These are phyloP conservation scores for Nasonia vitripennis DNA, from an alignment of 1,140 invertebrate genomes.

Conservation along the genomic window DNA sequence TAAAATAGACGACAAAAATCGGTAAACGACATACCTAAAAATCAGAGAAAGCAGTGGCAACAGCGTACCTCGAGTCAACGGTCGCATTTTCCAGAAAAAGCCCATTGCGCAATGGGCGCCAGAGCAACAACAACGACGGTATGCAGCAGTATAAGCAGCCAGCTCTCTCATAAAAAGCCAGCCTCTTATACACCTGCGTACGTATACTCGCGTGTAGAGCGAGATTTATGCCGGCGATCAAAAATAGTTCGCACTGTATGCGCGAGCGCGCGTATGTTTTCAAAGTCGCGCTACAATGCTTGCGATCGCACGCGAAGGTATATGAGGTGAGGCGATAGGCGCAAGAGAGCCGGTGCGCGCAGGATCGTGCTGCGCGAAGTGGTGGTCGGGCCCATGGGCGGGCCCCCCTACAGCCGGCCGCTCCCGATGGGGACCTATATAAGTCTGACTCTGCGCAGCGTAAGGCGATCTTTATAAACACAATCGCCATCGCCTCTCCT, in stretches of 20 bases:
- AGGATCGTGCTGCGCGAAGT: conserved; percentile 56
- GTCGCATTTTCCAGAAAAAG: too few species aligned
- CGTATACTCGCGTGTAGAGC: background rate
- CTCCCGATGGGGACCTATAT: conserved; percentile 73
- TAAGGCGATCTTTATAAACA: conserved; percentile 69
- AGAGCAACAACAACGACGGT: too few species aligned
- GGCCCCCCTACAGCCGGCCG: conserved; percentile 63
- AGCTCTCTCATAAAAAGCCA: background rate
- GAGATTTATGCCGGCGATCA: background rate
- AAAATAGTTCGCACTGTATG: background rate
- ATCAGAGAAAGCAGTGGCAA: too few species aligned
- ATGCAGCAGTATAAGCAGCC: too few species aligned
- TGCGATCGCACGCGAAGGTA: conserved; percentile 53
- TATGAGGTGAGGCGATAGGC: conserved; percentile 29
- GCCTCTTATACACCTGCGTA: background rate
- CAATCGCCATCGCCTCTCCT: conserved; percentile 65
- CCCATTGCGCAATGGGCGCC: too few species aligned
- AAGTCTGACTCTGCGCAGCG: conserved; percentile 67
- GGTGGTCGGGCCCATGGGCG: conserved; percentile 73
- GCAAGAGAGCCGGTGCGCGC: conserved; percentile 13
- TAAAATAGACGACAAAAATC: background rate
- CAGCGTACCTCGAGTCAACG: too few species aligned
- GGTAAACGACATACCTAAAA: background rate
- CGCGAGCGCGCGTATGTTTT: conserved; percentile 53
- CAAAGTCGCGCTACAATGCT: conserved; percentile 61